These are phyloP conservation scores for Ascidia mentula DNA, from an alignment of 23 tunicate species.

Conservation along the genomic window DNA sequence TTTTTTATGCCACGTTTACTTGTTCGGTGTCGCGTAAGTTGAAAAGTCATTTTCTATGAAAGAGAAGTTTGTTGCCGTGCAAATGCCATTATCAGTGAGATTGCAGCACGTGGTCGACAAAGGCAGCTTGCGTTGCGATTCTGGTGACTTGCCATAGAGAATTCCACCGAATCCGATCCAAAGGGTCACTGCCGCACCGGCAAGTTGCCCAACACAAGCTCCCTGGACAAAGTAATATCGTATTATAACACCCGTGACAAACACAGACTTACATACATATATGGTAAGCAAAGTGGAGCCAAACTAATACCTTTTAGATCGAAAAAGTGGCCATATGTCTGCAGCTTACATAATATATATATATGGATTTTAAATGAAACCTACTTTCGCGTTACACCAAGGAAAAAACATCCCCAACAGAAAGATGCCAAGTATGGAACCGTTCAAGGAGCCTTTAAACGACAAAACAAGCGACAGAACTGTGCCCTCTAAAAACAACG, in stretches of 20 bases:
- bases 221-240: not conserved
- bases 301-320: too few species aligned
- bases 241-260: too few species aligned
- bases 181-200: not conserved
- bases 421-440: conserved; percentile 34
- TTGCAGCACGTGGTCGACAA: not conserved
- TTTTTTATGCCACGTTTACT: too few species aligned
- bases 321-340: too few species aligned
- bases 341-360: not conserved
- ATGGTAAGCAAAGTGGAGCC: too few species aligned
- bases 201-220: not conserved
- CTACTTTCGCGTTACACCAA: not conserved
- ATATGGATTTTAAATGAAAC: not conserved
- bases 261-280: too few species aligned
- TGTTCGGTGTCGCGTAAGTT: too few species aligned
- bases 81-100: not conserved
- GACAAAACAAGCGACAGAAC: conserved; percentile 17
- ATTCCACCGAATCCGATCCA: not conserved
- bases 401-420: not conserved
- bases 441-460: conserved; percentile 25
- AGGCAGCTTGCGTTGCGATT: not conserved
- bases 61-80: too few species aligned
- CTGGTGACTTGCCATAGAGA: not conserved
- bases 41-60: too few species aligned
- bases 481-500: conserved; percentile 17